Conservation (phyloP, 2,888 invertebrate species). For the Monoplex corrugatus region DNA sequence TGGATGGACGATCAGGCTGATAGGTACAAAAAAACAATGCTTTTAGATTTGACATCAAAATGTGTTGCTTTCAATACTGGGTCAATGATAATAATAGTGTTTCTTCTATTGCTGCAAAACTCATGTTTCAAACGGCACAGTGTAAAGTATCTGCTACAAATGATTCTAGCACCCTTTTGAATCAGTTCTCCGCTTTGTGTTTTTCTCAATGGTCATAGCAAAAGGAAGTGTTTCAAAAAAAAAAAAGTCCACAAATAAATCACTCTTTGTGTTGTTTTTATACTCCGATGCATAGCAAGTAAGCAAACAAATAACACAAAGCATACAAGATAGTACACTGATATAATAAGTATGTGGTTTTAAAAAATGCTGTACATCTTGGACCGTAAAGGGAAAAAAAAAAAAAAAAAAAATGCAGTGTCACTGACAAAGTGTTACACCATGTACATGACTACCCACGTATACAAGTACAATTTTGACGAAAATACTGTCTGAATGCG, state of each 20-base stretch:
- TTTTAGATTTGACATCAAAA: slow-evolving; percentile 27
- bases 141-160: slow-evolving; percentile 10
- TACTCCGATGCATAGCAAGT: slow-evolving; percentile 30
- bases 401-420: slow-evolving; percentile 14
- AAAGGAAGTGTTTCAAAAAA: slow-evolving; percentile 29
- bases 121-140: slow-evolving; percentile 25
- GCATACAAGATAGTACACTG: slow-evolving; percentile 14
- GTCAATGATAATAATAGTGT: slow-evolving; percentile 16
- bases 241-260: slow-evolving; percentile 24
- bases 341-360: slow-evolving; percentile 30
- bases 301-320: slow-evolving; percentile 33
- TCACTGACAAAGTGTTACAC: slow-evolving; percentile 3
- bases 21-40: slow-evolving; percentile 15
- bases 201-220: neutral
- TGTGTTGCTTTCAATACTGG: slow-evolving; percentile 5
- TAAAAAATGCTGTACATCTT: slow-evolving; percentile 31
- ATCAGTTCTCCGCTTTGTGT: slow-evolving; percentile 21
- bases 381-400: slow-evolving; percentile 14
- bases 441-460: slow-evolving; percentile 13
- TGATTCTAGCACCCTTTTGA: slow-evolving; percentile 34
- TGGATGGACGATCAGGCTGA: slow-evolving; percentile 32
- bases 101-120: slow-evolving; percentile 25
- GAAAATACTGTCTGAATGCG: slow-evolving; percentile 29
- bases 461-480: neutral
- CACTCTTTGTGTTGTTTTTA: slow-evolving; percentile 13